A percentile compares a stretch with the other conserved stretches of the same genome.
Conservation (phyloP, 2,113 vertebrate genomes). For the Chionomys nivalis region DNA sequence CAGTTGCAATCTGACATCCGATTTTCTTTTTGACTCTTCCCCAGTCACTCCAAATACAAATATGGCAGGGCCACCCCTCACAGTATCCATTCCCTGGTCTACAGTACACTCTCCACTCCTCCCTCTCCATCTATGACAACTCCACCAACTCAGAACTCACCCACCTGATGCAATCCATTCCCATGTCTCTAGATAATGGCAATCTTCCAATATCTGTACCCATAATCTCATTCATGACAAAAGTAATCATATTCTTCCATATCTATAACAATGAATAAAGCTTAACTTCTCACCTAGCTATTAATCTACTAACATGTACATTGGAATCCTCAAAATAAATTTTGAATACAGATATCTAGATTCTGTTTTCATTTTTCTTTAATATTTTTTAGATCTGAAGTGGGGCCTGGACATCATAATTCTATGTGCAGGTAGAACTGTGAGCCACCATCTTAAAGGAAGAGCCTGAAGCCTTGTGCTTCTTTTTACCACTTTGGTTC, state of each 20-base stretch:
- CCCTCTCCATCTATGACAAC: background rate
- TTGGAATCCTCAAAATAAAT: background rate
- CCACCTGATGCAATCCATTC: background rate
- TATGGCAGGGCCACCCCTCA: background rate
- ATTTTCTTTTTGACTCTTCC: background rate
- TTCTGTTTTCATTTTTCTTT: background rate
- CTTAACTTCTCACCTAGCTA: conserved; percentile 19
- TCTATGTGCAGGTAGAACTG: background rate
- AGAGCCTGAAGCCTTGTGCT: background rate
- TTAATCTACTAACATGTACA: background rate
- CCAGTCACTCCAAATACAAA: background rate
- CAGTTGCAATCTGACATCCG: background rate
- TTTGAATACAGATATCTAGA: background rate
- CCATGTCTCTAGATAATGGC: background rate
- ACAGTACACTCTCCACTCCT: too few species aligned
- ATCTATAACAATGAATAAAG: background rate
- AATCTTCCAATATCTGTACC: background rate
- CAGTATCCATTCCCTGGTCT: background rate
- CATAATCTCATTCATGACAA: background rate
- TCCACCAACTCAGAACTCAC: background rate
- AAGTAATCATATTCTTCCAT: background rate
- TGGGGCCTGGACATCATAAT: background rate
- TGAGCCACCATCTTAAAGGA: background rate
- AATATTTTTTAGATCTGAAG: background rate
- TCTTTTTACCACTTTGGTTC: background rate